Evolutionary conservation across 2,113 vertebrate genomes (phyloP), one percentile per base, ranked within the genome.

Genomic region (Spea bombifrons): DNA sequence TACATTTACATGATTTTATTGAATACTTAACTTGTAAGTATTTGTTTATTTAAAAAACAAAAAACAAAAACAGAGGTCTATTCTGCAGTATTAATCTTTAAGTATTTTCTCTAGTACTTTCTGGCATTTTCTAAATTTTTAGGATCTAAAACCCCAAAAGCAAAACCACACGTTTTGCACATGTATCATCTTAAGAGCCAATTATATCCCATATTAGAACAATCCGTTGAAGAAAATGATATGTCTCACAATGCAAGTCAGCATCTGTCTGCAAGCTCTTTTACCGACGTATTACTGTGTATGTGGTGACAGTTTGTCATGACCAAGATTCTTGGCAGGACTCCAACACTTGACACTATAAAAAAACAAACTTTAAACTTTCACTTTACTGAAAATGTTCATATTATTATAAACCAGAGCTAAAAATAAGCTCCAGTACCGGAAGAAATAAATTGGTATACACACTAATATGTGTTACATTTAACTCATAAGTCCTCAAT

Each of bases 191-290:
- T 64, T 64, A 30, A 64, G 61, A 64, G 61, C 30, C 61, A 64
- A 64, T 64, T 64, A 64, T 64, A 64, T 64, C 8, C n/a, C 61
- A 64, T 64, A 64, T 64, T 64, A 64, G 61, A 64, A 30, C 61
- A 13, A 64, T 64, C 61, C 6, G 8, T 15, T 17, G n/a, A 16
- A 1, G 61, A 64, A 64, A 64, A 64, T 64, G n/a, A 64, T 64
- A 13, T 64, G 61, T 5, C 61, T 64, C 8, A 17, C 2, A 64
- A 30, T 64, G 61, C 61, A 64, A 64, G 61, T 64, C 61, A 64
- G 61, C 61, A 64, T 64, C 61, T 64, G 61, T 64, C 61, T 64
- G 61, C 5, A 13, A 64, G 3, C 30, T 3, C 16, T 64, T 64
- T 64, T 64, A 64, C n/a, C 30, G 9, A 5, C 7, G 61, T 17